A percentile compares a stretch with the other conserved stretches of the same genome.
Evolutionary conservation across 2,888 invertebrate species (phyloP).

Genomic region (Coleophora deauratella): DNA sequence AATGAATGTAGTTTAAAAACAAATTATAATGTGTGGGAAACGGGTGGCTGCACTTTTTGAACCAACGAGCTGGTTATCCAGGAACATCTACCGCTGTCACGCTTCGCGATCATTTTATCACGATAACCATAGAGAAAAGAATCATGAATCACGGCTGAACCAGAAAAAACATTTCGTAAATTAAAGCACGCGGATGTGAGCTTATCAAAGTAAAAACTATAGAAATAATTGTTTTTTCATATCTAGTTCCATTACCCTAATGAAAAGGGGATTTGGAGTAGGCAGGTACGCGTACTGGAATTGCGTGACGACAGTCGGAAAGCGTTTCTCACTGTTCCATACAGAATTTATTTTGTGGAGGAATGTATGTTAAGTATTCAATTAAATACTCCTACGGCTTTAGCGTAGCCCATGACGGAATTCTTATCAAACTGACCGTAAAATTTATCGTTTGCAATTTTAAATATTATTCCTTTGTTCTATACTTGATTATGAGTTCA

Average conservation of each 20-base stretch:
- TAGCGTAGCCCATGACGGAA: too few relatives aligned
- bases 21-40: slow-evolving; percentile 24
- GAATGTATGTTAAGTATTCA: too few relatives aligned
- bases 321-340: too few relatives aligned
- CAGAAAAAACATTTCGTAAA: slow-evolving; percentile 36
- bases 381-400: too few relatives aligned
- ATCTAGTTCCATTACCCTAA: slow-evolving; percentile 34
- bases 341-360: too few relatives aligned
- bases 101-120: slow-evolving; percentile 31
- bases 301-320: slow-evolving; percentile 40
- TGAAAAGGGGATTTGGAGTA: slow-evolving; percentile 37
- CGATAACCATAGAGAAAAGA: slow-evolving; percentile 44
- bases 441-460: too few relatives aligned
- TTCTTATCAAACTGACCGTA: too few relatives aligned
- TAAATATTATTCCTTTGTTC: too few relatives aligned
- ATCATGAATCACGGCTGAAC: slow-evolving; percentile 27
- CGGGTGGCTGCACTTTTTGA: slow-evolving; percentile 17
- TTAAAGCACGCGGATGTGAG: slow-evolving; percentile 36
- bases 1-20: too few relatives aligned
- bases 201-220: slow-evolving; percentile 26
- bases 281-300: slow-evolving; percentile 13
- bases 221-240: slow-evolving; percentile 20
- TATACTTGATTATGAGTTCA: too few relatives aligned
- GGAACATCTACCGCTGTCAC: slow-evolving; percentile 55
- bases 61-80: slow-evolving; percentile 30